These are phyloP conservation scores for Meteorus colon DNA, from an alignment of 2,888 invertebrate species.

Conservation along the genomic window DNA sequence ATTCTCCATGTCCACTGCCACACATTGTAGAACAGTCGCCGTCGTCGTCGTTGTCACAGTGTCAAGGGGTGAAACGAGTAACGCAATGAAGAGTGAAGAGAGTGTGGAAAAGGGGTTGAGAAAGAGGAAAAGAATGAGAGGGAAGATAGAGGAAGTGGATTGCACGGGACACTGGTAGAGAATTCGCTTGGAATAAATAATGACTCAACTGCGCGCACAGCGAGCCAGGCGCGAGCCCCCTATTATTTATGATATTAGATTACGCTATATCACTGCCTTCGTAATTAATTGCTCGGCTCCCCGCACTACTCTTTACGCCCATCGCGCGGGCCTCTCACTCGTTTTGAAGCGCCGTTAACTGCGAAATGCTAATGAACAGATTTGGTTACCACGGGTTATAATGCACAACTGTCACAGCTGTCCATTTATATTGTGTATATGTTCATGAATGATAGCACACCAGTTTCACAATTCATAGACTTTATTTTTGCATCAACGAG, in stretches of 20 bases:
- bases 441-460: neutral
- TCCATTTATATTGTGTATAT: conserved; percentile 31
- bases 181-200: conserved; percentile 58
- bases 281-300: conserved; percentile 60
- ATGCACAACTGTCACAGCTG: conserved; percentile 15
- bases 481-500: neutral
- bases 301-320: conserved; percentile 10
- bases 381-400: conserved; percentile 50
- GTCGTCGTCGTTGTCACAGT: conserved; percentile 19
- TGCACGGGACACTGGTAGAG: conserved; percentile 38
- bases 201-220: conserved; percentile 50
- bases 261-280: conserved; percentile 60
- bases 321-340: neutral
- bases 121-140: conserved; percentile 19
- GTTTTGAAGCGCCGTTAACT: conserved; percentile 58
- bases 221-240: conserved; percentile 43
- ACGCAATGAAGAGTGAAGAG: neutral
- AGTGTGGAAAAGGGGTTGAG: conserved; percentile 19
- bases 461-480: no score
- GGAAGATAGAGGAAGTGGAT: conserved; percentile 27
- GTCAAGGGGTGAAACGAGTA: conserved; percentile 5
- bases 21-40: neutral
- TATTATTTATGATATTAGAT: conserved; percentile 65
- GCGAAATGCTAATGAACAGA: conserved; percentile 62
- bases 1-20: conserved; percentile 30